Evolutionary conservation across 2,888 invertebrate genomes (phyloP).

Genomic region (Cheilosia variabilis): DNA sequence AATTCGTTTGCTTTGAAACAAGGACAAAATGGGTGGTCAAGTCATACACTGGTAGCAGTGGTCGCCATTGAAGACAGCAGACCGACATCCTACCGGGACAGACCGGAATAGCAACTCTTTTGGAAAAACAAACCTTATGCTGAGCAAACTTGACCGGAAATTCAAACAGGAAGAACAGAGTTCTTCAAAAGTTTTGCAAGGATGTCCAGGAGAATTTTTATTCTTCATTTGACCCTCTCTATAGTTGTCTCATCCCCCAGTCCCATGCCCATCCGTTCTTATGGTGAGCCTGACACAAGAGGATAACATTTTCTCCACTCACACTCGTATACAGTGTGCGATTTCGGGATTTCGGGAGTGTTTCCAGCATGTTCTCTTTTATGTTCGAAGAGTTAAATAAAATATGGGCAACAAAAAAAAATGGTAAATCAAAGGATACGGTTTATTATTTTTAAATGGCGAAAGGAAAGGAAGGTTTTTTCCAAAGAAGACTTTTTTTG

Average conservation of each 20-base stretch:
- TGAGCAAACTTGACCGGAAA: conserved; percentile 75
- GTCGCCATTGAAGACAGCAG: conserved; percentile 69
- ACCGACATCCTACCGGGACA: conserved; percentile 63
- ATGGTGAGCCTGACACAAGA: conserved; percentile 66
- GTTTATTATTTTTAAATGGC: conserved; percentile 67
- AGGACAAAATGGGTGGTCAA: conserved; percentile 72
- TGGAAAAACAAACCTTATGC: conserved; percentile 74
- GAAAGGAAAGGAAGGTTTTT: conserved; percentile 21
- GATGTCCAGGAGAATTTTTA: conserved; percentile 66
- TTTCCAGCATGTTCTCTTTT: conserved; percentile 47
- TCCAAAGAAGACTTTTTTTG: conserved; percentile 13
- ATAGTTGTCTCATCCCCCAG: conserved; percentile 24
- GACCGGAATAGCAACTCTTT: conserved; percentile 75
- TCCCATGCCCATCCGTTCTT: conserved; percentile 62
- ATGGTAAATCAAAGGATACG: conserved; percentile 64
- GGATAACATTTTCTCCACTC: conserved; percentile 44
- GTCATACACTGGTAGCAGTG: conserved; percentile 68
- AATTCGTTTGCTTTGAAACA: conserved; percentile 71
- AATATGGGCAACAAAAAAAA: conserved; percentile 45
- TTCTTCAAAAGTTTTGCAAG: conserved; percentile 72
- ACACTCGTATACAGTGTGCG: conserved; percentile 33
- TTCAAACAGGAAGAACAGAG: conserved; percentile 75
- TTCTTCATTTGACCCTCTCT: conserved; percentile 45
- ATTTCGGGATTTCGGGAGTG: conserved; percentile 52
- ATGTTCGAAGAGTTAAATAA: conserved; percentile 66